These are phyloP conservation scores for Pteropus rufus DNA, from an alignment of 2,797 vertebrate species.

Conservation along the genomic window DNA sequence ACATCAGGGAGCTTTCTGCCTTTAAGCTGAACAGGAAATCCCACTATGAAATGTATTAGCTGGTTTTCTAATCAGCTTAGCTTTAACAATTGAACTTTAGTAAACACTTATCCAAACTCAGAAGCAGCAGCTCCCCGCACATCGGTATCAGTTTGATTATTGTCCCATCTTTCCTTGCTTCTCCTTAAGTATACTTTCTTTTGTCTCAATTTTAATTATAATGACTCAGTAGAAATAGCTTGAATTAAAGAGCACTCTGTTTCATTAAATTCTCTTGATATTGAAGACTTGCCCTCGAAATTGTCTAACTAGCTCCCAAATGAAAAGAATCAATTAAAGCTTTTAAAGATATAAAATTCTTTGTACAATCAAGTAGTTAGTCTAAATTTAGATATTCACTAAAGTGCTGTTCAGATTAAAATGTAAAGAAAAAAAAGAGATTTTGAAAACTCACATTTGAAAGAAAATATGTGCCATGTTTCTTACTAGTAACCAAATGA, in stretches of 20 bases:
- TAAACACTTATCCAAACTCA: background rate
- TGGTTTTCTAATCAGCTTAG: background rate
- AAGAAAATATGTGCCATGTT: background rate
- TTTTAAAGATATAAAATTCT: background rate
- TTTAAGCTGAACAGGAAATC: background rate
- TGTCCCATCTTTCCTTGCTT: background rate
- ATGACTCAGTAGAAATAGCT: background rate
- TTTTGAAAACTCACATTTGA: background rate
- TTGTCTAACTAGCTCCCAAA: background rate
- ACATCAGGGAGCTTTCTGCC: background rate
- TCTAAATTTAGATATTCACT: constrained; percentile 3
- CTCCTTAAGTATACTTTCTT: background rate
- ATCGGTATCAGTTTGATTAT: background rate
- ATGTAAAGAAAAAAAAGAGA: background rate
- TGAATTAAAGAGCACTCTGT: background rate
- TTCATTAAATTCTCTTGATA: constrained; percentile 35
- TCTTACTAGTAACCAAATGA: background rate
- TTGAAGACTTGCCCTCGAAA: background rate
- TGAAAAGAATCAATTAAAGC: constrained; percentile 24
- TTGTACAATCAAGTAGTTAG: background rate
- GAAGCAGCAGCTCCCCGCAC: background rate
- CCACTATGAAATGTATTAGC: background rate
- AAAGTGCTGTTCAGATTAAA: background rate
- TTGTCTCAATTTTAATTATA: background rate
- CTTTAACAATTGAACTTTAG: background rate